Evolutionary conservation across 2,888 invertebrate species (phyloP), one percentile per base, ranked within the genome.

Genomic region (Ennomos quercinarius): DNA sequence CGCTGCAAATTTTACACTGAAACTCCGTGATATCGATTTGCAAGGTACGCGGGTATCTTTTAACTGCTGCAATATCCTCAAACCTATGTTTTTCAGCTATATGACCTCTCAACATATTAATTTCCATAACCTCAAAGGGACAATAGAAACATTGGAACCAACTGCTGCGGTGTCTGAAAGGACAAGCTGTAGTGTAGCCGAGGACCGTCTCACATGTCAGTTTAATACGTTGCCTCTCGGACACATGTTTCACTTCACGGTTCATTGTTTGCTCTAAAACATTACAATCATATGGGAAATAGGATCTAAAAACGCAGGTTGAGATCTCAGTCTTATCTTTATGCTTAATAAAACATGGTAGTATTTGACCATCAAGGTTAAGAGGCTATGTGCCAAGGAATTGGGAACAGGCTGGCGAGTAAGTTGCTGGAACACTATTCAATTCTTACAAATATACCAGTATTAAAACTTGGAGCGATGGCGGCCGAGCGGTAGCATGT

Each of bases 141-240:
- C 91, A 91, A 73, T 83, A 91, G 68, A 91, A 90, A 47, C 91
- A 91, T 63, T 83, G 88, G 72, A 91, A 91, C 90, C 91, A 91
- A 68, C 90, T 90, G 40, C 84, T 86, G 69, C 84, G 84, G 63
- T 91, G 91, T 13, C 90, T 74, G 66, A 91, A 91, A 0, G 89
- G 89, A 43, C 90, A 91, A 0, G 90, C 90, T 0, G 89, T 89
- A 2, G 89, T 90, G 49, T 86, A 73, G 53, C 68, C 76, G 0
- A 91, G 74, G 2, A 91, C 77, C 1, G 73, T 80, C 9, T 77
- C 74, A 52, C 88, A 89, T 0, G 90, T 90, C 2, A 83, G 13
- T 48, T 80, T 86, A 4, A 88, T 72, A 0, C 85, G 79, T 68
- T 82, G 86, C 0, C 89, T 72, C 66, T 89, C 87, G 0, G 91